Conservation (phyloP, 2,797 vertebrate species). For the Eutrigla gurnardus region DNA sequence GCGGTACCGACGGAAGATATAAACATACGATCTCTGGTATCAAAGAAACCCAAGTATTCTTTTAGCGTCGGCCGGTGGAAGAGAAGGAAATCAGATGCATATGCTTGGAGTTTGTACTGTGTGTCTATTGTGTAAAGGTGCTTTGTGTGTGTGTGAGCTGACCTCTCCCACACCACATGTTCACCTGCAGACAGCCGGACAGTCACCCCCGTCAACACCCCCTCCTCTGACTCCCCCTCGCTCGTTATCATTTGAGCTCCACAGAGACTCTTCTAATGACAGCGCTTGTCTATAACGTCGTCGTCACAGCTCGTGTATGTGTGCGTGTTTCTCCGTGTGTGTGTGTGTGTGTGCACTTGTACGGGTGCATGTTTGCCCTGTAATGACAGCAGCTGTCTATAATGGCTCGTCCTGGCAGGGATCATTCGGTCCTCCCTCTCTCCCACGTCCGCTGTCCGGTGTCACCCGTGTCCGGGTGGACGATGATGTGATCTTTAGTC, state of each 20-base stretch:
- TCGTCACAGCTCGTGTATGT: conserved; percentile 80
- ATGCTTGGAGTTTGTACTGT: neutral
- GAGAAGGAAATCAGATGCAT: neutral
- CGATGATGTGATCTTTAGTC: conserved; percentile 99
- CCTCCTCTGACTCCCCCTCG: conserved; percentile 25
- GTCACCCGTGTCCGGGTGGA: conserved; percentile 95
- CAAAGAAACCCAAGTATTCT: neutral
- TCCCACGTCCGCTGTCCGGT: conserved; percentile 76
- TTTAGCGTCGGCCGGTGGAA: neutral
- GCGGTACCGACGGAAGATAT: neutral
- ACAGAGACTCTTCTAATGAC: conserved; percentile 94
- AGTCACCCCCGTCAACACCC: conserved; percentile 57
- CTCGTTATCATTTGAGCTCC: conserved; percentile 87
- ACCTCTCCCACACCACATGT: conserved; percentile 69
- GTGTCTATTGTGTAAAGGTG: neutral
- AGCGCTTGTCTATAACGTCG: conserved; percentile 95
- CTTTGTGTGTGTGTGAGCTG: conserved; percentile 24
- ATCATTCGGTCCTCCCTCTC: conserved; percentile 88
- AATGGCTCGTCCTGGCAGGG: conserved; percentile 94
- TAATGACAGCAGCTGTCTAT: conserved; percentile 99
- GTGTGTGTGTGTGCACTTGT: conserved; percentile 52
- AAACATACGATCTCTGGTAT: neutral
- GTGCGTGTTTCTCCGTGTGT: conserved; percentile 47
- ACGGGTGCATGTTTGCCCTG: conserved; percentile 75
- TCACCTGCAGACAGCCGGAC: conserved; percentile 77